Evolutionary conservation across 1,140 invertebrate genomes (phyloP), one percentile per base, ranked within the genome.

Genomic region (Lasioglossum albipes): DNA sequence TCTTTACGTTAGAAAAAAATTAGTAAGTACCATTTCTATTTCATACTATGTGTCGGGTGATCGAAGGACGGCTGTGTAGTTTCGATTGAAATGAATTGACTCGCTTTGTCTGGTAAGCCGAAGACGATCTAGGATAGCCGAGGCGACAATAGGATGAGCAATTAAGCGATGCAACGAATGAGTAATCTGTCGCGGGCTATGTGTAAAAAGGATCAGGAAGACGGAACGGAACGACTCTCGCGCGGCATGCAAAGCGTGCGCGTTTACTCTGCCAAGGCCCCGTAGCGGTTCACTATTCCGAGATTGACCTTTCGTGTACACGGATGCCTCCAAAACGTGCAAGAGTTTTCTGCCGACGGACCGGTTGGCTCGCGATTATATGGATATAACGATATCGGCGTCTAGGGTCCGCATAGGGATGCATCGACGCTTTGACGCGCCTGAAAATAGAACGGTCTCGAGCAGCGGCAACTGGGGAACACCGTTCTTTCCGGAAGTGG

Each of bases 221-320:
- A 59, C 76, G 62, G 45, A 57, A 67, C 49, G 59, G 36, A 62
- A 59, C 76, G 62, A 42, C 41, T 27, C 72, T 73, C 31, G 67
- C 18, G 18, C 57, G 79, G 75, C 54, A 88, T 85, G 82, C 81
- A 68, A 68, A 75, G 57, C 79, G 68, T 71, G 57, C 74, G 62
- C 49, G 62, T 65, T 52, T 62, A 65, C 81, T 81, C 66, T 84
- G 78, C 86, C 81, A 88, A 84, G 78, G 72, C 75, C 72, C n/a
- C 41, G 27, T 72, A 41, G 62, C 62, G 41, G 64, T 81, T 86
- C 74, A 87, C 86, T 87, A 87, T 87, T 87, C 84, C 81, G 75
- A 87, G 86, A 87, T 76, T 81, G 86, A 87, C 85, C 86, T 87
- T 87, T 87, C 61, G 69, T 52, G 22, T 45, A 45, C 78, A 52